Conservation (phyloP, 2,113 vertebrate genomes). For the Talpa occidentalis region DNA sequence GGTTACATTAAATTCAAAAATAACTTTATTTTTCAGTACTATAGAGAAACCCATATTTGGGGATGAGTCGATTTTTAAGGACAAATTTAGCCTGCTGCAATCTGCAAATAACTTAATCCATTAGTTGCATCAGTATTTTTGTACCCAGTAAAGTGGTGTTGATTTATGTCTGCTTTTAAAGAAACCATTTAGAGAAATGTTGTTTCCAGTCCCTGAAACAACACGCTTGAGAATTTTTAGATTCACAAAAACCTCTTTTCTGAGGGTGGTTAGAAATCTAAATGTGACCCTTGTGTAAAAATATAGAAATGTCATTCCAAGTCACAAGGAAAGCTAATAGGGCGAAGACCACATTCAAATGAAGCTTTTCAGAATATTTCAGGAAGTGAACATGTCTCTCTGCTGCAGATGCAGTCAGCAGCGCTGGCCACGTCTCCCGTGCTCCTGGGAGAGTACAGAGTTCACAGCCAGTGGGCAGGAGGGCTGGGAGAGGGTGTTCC, state of each 20-base stretch:
- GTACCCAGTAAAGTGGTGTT: slow-evolving; percentile 35
- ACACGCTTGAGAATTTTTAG: slow-evolving; percentile 75
- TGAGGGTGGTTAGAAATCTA: slow-evolving; percentile 65
- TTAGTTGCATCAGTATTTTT: slow-evolving; percentile 71
- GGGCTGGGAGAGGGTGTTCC: background rate
- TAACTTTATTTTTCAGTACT: slow-evolving; percentile 72
- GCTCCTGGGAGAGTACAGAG: too few species aligned
- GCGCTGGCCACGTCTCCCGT: background rate
- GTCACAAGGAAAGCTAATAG: slow-evolving; percentile 41
- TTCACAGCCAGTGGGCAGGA: background rate
- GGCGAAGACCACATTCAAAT: slow-evolving; percentile 60
- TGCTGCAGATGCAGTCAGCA: too few species aligned
- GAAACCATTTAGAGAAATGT: slow-evolving; percentile 73
- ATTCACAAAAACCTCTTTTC: slow-evolving; percentile 67
- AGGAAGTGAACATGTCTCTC: background rate
- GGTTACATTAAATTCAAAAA: slow-evolving; percentile 74
- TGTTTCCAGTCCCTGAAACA: slow-evolving; percentile 49
- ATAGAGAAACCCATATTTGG: slow-evolving; percentile 79
- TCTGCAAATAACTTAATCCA: slow-evolving; percentile 79
- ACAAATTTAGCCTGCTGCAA: slow-evolving; percentile 73
- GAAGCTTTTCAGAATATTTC: slow-evolving; percentile 44
- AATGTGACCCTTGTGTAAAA: slow-evolving; percentile 69
- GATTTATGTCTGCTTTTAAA: slow-evolving; percentile 73
- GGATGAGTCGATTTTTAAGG: slow-evolving; percentile 49
- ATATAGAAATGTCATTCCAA: slow-evolving; percentile 54